Evolutionary conservation across 2,113 vertebrate genomes (phyloP), one percentile per base, ranked within the genome.

Genomic region (Cricetomys ansorgei): DNA sequence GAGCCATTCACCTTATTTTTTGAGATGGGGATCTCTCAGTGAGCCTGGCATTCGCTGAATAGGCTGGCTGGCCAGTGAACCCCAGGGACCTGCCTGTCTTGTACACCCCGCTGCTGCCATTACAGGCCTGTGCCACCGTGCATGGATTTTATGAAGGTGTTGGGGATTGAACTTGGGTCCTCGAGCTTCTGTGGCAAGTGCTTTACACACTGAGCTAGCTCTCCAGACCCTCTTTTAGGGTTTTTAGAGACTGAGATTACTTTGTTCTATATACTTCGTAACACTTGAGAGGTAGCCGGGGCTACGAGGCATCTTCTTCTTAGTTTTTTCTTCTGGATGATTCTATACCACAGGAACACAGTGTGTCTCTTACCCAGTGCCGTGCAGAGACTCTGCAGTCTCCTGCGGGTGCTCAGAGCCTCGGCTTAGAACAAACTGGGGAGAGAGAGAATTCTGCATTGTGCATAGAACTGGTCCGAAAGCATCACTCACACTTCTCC

Each of bases 401-500:
- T 48, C 19, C 16, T 34, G 76, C 34, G 11, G 21, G 16, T 12
- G 29, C 88, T 92, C 16, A 5, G 8, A 37, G 37, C 50, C n/a
- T 62, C n/a, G 40, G 75, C 48, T 27, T 16, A 7, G 13, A 64
- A 67, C 62, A 59, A 34, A 34, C 13, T 10, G 13, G 80, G 3
- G 64, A 10, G 40, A 34, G 81, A 92, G 80, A 75, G 15, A 7
- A 40, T 55, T 13, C 45, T 45, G 0, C 0, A 0, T 53, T 3
- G 34, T 43, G 40, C 53, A 1, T 5, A 40, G 3, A 2, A 0
- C 43, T 34, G 70, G 8, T 3, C 2, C 16, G 5, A 21, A 59
- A 15, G 4, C 4, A 1, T 7, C 1, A 40, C 23, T 89, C 55
- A 2, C 5, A 57, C 11, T 37, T 81, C 25, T 19, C 3, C 0